Conservation (phyloP, 92 coral and sea anemone species). For the Epizoanthus fatuus region DNA sequence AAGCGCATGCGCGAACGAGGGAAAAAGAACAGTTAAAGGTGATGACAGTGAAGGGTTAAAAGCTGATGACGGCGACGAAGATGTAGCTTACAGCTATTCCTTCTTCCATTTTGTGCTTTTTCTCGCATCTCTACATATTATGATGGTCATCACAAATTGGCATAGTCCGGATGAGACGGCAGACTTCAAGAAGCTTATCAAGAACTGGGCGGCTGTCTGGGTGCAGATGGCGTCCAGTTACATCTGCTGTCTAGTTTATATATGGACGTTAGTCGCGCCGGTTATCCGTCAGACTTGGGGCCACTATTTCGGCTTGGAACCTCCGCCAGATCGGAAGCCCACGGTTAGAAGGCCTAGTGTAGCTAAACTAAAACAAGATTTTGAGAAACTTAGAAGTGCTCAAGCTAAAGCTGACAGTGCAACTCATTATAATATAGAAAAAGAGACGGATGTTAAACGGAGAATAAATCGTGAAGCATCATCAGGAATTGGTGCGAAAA, state of each 20-base stretch:
- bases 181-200: slow-evolving; percentile 94
- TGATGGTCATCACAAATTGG: slow-evolving; percentile 99
- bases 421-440: neutral
- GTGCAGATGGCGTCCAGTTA: slow-evolving; percentile 97
- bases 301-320: slow-evolving; percentile 88
- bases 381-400: slow-evolving; percentile 48
- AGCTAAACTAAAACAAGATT: slow-evolving; percentile 70
- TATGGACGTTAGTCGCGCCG: slow-evolving; percentile 98
- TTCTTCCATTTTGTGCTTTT: slow-evolving; percentile 94
- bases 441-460: neutral
- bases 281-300: slow-evolving; percentile 94
- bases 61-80: slow-evolving; percentile 62
- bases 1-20: slow-evolving; percentile 61
- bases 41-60: slow-evolving; percentile 40
- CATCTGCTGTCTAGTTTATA: slow-evolving; percentile 91
- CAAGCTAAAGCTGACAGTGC: slow-evolving; percentile 9
- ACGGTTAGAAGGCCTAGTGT: slow-evolving; percentile 85
- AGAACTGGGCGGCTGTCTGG: slow-evolving; percentile 99
- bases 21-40: slow-evolving; percentile 37
- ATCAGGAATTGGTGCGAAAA: slow-evolving; percentile 26
- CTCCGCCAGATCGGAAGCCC: slow-evolving; percentile 74
- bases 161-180: slow-evolving; percentile 96
- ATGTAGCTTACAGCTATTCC: slow-evolving; percentile 92
- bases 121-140: slow-evolving; percentile 91
- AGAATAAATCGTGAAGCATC: slow-evolving; percentile 24